Evolutionary conservation across 2,113 vertebrate genomes (phyloP).

Genomic region (Ictidomys tridecemlineatus): DNA sequence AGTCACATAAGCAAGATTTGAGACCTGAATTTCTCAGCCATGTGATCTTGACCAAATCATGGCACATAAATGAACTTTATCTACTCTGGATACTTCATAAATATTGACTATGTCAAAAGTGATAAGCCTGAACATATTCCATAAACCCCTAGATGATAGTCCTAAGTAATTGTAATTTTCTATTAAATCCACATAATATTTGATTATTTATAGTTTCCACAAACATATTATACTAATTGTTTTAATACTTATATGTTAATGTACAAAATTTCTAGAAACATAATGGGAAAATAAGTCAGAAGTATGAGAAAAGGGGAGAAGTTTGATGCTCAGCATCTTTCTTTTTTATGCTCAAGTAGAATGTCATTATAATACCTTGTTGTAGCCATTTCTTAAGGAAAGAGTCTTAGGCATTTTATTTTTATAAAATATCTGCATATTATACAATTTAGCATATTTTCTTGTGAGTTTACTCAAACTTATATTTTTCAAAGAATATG

Average conservation of each 20-base stretch:
- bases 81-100: neutral
- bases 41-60: slow-evolving; percentile 27
- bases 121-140: slow-evolving; percentile 27
- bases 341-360: slow-evolving; percentile 50
- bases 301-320: neutral
- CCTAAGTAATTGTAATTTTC: neutral
- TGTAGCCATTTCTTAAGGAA: slow-evolving; percentile 29
- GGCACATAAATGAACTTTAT: neutral
- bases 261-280: neutral
- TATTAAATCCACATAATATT: neutral
- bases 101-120: slow-evolving; percentile 37
- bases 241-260: slow-evolving; percentile 52
- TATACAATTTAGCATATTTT: slow-evolving; percentile 58
- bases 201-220: neutral
- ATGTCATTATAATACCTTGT: slow-evolving; percentile 31
- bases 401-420: slow-evolving; percentile 45
- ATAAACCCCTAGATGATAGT: neutral
- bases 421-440: slow-evolving; percentile 57
- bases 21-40: slow-evolving; percentile 21
- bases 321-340: slow-evolving; percentile 28
- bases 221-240: neutral
- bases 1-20: neutral
- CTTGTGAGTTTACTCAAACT: slow-evolving; percentile 50
- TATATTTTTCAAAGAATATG: slow-evolving; percentile 54
- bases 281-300: slow-evolving; percentile 48